Percentiles rank a stretch among this genome's conserved stretches.
These are phyloP conservation scores for Okapia johnstoni DNA, from an alignment of 2,113 vertebrate genomes.

Conservation along the genomic window DNA sequence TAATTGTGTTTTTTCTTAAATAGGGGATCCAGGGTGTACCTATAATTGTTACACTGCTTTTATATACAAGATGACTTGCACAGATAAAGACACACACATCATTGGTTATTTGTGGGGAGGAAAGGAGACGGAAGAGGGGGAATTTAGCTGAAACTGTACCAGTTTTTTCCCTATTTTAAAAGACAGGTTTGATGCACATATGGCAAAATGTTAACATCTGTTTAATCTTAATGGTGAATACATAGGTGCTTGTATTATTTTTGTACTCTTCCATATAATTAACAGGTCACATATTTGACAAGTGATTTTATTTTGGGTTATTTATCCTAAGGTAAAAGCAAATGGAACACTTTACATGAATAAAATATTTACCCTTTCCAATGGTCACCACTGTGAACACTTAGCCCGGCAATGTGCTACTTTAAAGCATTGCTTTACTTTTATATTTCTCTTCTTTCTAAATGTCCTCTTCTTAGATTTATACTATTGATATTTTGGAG, in stretches of 20 bases:
- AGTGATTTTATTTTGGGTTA: not conserved
- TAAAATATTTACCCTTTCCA: not conserved
- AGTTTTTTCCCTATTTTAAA: constrained; percentile 29
- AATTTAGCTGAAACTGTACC: not conserved
- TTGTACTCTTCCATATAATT: not conserved
- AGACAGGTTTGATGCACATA: not conserved
- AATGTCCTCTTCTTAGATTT: not conserved
- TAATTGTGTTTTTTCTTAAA: not conserved
- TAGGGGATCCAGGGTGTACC: fast-evolving
- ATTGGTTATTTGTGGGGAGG: not conserved
- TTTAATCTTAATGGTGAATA: constrained; percentile 23
- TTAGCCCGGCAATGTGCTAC: not conserved
- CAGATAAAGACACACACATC: not conserved
- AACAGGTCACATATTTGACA: not conserved
- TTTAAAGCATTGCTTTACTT: not conserved
- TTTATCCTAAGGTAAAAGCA: not conserved
- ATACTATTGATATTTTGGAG: not conserved
- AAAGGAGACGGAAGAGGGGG: not conserved
- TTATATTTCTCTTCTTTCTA: not conserved
- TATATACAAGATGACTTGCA: not conserved
- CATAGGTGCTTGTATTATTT: constrained; percentile 12
- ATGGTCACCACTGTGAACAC: not conserved
- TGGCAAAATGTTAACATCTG: constrained; percentile 61
- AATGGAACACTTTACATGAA: not conserved
- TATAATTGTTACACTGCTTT: not conserved